Base-by-base conservation (phyloP, 1,140 invertebrate genomes). In the Chelonus insularis region DNA sequence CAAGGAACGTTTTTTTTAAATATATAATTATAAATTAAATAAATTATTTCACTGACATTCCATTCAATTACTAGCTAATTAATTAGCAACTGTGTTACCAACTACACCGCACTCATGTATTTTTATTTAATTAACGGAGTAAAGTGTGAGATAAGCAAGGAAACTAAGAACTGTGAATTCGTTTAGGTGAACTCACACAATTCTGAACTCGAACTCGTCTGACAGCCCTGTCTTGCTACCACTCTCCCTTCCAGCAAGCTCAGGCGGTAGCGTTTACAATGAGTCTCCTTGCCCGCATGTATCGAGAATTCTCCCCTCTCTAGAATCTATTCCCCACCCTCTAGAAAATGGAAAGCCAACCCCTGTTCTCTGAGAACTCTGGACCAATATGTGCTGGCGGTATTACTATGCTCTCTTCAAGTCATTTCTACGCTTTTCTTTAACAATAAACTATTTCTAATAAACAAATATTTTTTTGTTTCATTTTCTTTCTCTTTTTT, bases 181-280 rank as follows among this genome's bases (percentile, higher is more conserved):
- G 6, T 23, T 23, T 12, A n/a, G 29, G 37, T 29, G 9, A 74
- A 72, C 64, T 71, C 68, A 65, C 68, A 65, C 73, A 63, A 69
- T 68, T 62, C 68, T 73, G 71, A 69, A 73, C 72, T 76, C 69
- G 72, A 80, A 80, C 78, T 74, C 77, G 78, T 80, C 77, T 80
- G 78, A 69, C 77, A 68, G 72, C 66, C 74, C 65, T 43, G 61
- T 48, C 51, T 57, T 45, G 68, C 61, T 69, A 62, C 64, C 36
- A 57, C 50, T 65, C 71, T 75, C 68, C 67, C 72, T 75, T 71
- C 70, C 68, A 64, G 47, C 66, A 56, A 43, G 25, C 52, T 63
- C 56, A 57, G 54, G 55, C 57, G 29, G 39, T 21, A 51, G 58
- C 56, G 57, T 16, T 45, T 29, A 48, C 59, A 41, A 36, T 41